phyloP scores from a whole-genome alignment of 2,113 vertebrate genomes.

The Hoplias malabaricus region DNA sequence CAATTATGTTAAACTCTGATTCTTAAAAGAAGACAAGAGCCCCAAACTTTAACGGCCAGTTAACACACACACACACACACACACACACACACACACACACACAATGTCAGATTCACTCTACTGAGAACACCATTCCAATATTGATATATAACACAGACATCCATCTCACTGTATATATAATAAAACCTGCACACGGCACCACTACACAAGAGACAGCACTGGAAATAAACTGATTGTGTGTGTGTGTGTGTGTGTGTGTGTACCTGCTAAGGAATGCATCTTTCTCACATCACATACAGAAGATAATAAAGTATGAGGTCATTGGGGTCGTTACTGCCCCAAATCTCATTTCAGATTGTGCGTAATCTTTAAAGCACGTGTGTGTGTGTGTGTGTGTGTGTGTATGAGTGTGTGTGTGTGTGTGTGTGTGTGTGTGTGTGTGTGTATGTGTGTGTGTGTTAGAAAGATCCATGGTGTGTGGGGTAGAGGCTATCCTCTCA shows the following conservation, averaged over 20 bases:
- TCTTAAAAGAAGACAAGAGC: not conserved
- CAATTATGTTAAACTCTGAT: no score
- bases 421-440: constrained; percentile 18
- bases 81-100: not conserved
- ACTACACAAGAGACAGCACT: not conserved
- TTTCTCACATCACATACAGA: constrained; percentile 37
- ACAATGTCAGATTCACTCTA: constrained; percentile 9
- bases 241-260: constrained; percentile 18
- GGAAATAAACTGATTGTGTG: not conserved
- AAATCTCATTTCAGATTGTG: constrained; percentile 24
- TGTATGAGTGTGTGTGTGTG: constrained; percentile 12
- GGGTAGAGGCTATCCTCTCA: constrained; percentile 7
- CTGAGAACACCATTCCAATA: constrained; percentile 11
- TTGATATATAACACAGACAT: constrained; percentile 26
- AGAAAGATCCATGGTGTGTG: constrained; percentile 21
- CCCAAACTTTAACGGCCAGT: not conserved
- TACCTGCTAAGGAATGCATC: constrained; percentile 30
- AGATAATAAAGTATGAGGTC: constrained; percentile 61
- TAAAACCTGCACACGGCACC: not conserved
- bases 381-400: not conserved
- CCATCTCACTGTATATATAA: constrained; percentile 5
- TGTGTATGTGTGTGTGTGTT: constrained; percentile 6
- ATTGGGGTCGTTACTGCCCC: constrained; percentile 31
- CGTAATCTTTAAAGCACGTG: constrained; percentile 6
- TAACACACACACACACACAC: not conserved